Percentiles rank a stretch among this genome's conserved stretches.
These are phyloP conservation scores for Phocoena sinus DNA, from an alignment of 2,113 vertebrate genomes.

Conservation along the genomic window DNA sequence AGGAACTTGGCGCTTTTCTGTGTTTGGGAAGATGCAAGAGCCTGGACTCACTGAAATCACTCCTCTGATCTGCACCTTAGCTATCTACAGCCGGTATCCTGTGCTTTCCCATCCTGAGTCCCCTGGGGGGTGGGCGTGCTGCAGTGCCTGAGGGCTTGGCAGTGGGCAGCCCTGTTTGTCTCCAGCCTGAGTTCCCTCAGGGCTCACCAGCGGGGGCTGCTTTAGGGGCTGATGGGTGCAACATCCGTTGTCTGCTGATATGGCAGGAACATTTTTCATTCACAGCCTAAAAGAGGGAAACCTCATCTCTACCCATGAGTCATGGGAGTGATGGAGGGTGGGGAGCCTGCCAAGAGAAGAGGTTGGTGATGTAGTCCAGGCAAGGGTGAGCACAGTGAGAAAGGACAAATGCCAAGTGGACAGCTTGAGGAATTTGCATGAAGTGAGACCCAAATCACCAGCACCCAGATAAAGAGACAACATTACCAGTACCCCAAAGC, in stretches of 20 bases:
- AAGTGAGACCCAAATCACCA: background rate
- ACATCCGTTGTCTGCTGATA: background rate
- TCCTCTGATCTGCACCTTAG: background rate
- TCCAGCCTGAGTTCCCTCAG: background rate
- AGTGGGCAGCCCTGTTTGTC: background rate
- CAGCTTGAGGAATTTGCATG: background rate
- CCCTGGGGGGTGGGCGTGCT: background rate
- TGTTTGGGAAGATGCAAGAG: background rate
- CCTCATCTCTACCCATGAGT: rapidly evolving
- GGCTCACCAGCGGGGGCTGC: background rate
- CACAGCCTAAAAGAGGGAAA: background rate
- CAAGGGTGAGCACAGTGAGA: background rate
- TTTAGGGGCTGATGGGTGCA: background rate
- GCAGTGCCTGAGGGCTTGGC: background rate
- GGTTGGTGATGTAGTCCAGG: no score
- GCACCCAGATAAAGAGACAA: background rate
- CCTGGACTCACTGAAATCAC: background rate
- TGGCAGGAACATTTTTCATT: background rate
- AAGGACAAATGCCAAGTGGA: background rate
- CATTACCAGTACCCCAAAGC: background rate
- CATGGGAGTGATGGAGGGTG: rapidly evolving
- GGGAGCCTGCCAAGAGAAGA: background rate
- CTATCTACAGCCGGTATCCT: background rate
- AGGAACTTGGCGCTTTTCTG: background rate
- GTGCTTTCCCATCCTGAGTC: background rate